Conservation (phyloP, 2,888 invertebrate genomes). For the Amphimallon solstitiale region DNA sequence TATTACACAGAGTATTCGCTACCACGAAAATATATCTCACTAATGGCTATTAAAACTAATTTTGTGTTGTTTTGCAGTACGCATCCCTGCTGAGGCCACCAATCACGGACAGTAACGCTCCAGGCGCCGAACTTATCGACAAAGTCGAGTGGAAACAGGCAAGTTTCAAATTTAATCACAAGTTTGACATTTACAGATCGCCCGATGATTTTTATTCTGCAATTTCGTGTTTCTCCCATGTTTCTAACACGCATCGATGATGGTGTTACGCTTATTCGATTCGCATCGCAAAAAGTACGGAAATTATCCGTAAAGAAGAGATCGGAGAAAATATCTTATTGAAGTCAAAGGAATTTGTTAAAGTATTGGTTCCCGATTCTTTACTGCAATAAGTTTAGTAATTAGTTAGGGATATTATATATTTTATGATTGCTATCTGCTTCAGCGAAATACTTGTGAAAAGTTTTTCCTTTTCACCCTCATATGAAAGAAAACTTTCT, state of each 20-base stretch:
- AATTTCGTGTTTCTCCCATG: not conserved
- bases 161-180: constrained; percentile 61
- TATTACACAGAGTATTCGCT: constrained; percentile 6
- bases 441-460: too few relatives aligned
- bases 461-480: too few relatives aligned
- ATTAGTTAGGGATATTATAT: too few relatives aligned
- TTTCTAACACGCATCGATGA: not conserved
- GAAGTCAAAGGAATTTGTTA: too few relatives aligned
- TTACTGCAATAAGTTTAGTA: too few relatives aligned
- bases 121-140: constrained; percentile 76
- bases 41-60: constrained; percentile 18
- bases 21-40: constrained; percentile 1
- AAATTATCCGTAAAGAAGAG: not conserved
- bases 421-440: too few relatives aligned
- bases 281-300: not conserved
- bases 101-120: constrained; percentile 70
- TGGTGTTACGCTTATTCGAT: not conserved
- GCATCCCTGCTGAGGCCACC: constrained; percentile 88
- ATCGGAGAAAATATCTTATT: too few relatives aligned
- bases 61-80: constrained; percentile 72
- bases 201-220: constrained; percentile 23
- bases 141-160: constrained; percentile 94
- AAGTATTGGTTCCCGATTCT: too few relatives aligned
- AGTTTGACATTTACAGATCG: constrained; percentile 32
- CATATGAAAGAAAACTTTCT: too few relatives aligned